Conservation (phyloP, 2,888 invertebrate genomes). For the Craniophora ligustri region DNA sequence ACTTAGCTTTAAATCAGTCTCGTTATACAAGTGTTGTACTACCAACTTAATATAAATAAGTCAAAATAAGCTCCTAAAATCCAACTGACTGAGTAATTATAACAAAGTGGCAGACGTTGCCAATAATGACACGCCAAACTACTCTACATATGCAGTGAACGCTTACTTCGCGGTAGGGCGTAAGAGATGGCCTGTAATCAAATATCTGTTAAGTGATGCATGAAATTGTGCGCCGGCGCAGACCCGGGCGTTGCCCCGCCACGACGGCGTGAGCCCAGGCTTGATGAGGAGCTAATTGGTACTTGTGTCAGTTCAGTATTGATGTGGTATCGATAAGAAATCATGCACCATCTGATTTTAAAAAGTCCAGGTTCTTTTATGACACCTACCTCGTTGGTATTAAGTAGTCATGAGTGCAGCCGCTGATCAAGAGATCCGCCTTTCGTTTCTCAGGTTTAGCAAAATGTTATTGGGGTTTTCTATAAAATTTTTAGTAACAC, state of each 20-base stretch:
- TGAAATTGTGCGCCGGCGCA: constrained; percentile 77
- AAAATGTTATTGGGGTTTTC: no score
- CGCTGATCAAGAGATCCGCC: no score
- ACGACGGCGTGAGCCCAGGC: constrained; percentile 61
- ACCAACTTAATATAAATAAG: no score
- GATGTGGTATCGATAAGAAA: not conserved
- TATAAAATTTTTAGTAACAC: no score
- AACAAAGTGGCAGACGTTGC: not conserved
- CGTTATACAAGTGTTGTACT: no score
- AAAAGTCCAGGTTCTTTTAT: no score
- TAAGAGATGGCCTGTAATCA: constrained; percentile 70
- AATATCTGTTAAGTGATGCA: constrained; percentile 83
- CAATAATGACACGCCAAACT: constrained; percentile 5
- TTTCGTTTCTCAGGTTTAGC: no score
- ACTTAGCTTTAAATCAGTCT: no score
- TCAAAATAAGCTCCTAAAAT: no score
- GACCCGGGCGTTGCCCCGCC: constrained; percentile 72
- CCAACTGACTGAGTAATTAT: not conserved
- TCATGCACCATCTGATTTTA: no score
- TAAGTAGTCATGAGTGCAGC: no score
- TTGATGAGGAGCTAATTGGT: constrained; percentile 49
- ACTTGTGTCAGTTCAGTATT: constrained; percentile 10
- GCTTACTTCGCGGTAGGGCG: constrained; percentile 63
- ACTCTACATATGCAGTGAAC: constrained; percentile 7
- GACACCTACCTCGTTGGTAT: no score